Conservation (phyloP, 1,140 invertebrate genomes). For the Dendroctonus ponderosae region DNA sequence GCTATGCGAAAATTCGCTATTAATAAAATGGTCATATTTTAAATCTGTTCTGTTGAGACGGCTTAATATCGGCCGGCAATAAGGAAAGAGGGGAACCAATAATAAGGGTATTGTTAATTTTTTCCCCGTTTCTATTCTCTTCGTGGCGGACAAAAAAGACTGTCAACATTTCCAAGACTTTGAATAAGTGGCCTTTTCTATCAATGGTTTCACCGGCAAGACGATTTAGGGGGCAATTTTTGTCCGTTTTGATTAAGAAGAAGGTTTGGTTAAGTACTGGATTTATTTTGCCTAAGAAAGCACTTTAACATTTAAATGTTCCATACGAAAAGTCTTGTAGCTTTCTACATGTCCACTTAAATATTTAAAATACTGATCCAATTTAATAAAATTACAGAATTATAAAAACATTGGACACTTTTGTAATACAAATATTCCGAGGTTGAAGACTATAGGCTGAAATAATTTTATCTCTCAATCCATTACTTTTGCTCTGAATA, state of each 20-base stretch:
- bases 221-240: conserved; percentile 24
- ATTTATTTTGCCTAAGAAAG: no score
- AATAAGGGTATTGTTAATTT: conserved; percentile 38
- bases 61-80: conserved; percentile 34
- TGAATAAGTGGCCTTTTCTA: conserved; percentile 35
- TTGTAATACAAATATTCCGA: no score
- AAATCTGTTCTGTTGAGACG: conserved; percentile 34
- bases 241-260: conserved; percentile 9
- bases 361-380: not conserved
- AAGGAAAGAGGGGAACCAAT: conserved; percentile 33
- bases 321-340: no score
- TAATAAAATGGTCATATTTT: conserved; percentile 33
- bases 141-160: conserved; percentile 30
- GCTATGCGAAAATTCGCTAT: conserved; percentile 12
- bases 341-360: not conserved
- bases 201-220: conserved; percentile 28
- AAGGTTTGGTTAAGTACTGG: no score
- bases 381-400: no score
- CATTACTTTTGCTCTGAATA: no score
- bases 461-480: no score
- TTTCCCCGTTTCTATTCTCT: conserved; percentile 31
- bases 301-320: no score
- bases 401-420: no score
- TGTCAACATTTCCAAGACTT: conserved; percentile 36
- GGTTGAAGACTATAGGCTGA: no score